Evolutionary conservation across 2,888 invertebrate species (phyloP), one percentile per base, ranked within the genome.

Genomic region (Drosophila acutilabella): DNA sequence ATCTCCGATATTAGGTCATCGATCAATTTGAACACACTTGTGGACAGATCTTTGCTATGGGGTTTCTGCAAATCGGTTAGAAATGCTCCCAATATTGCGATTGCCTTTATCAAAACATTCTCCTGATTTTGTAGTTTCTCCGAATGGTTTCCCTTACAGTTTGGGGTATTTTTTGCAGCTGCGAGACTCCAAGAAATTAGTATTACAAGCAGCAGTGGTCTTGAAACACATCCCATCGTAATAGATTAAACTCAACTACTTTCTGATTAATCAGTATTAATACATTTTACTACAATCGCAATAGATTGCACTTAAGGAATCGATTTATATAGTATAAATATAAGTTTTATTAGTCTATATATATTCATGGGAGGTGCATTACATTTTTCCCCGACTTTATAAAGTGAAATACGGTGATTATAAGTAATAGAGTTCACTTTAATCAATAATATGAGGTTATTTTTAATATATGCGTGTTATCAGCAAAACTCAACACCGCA

Each of bases 1-100:
- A 89, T 51, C 45, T 74, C 71, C 2, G 73, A 60, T 8, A 89
- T 64, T 4, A 61, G 44, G 33, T 77, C 38, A 38, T 73, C 74
- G 13, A 89, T 58, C 10, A 73, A 74, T 16, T 65, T 64, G 0
- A 78, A 54, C 4, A 88, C 56, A 3, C 68, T 66, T 14, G 61
- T 61, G 16, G 75, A 42, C 5, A 88, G 59, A 44, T 74, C 76
- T n/a, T 64, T 51, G 18, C 47, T 40, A 1, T 40, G n/a, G 7
- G 48, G 38, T 11, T 38, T 48, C 8, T 60, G n/a, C 18, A 53
- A 23, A 44, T 30, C 48, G 36, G 16, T 36, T 30, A 53, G 7
- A 16, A 26, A 48, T 16, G 44, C 44, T 18, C 2, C 14, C 30
- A 66, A 45, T 18, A 66, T 23, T 40, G 48, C 18, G 11, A 74